Conservation (phyloP, 2,797 vertebrate species). For the Hyperoplus lanceolatus region DNA sequence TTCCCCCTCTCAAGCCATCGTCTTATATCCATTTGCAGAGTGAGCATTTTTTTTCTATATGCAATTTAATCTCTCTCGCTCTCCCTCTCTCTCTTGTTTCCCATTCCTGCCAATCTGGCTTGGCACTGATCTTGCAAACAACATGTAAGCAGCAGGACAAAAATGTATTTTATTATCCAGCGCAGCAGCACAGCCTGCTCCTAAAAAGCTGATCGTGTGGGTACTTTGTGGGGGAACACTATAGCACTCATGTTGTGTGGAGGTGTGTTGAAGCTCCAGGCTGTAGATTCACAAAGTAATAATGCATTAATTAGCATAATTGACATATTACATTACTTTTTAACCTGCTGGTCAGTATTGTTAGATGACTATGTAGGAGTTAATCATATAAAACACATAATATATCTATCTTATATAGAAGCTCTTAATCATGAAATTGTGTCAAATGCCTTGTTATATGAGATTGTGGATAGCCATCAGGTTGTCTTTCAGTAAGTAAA, state of each 20-base stretch:
- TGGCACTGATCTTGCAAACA: constrained; percentile 7
- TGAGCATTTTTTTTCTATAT: constrained; percentile 14
- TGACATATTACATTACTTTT: neutral
- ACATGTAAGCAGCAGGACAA: neutral
- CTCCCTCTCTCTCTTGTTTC: neutral
- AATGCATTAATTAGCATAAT: constrained; percentile 6
- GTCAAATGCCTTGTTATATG: neutral
- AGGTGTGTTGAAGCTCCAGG: neutral
- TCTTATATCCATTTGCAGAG: constrained; percentile 1
- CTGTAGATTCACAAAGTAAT: constrained; percentile 17
- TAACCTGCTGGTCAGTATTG: constrained; percentile 1
- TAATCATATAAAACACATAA: neutral
- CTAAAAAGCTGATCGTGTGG: constrained; percentile 40
- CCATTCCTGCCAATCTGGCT: constrained; percentile 14
- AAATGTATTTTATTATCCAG: constrained; percentile 16
- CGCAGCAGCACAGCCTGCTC: constrained; percentile 28
- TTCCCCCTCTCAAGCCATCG: neutral
- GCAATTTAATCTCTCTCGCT: neutral
- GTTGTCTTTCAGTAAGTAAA: neutral
- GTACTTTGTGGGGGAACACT: constrained; percentile 42
- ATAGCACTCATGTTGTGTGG: neutral
- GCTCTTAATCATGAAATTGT: neutral
- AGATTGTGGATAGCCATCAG: neutral
- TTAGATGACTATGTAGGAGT: constrained; percentile 1
- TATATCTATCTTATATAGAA: neutral